Evolutionary conservation across 2,888 invertebrate genomes (phyloP).

Genomic region (Tachystola acroxantha): DNA sequence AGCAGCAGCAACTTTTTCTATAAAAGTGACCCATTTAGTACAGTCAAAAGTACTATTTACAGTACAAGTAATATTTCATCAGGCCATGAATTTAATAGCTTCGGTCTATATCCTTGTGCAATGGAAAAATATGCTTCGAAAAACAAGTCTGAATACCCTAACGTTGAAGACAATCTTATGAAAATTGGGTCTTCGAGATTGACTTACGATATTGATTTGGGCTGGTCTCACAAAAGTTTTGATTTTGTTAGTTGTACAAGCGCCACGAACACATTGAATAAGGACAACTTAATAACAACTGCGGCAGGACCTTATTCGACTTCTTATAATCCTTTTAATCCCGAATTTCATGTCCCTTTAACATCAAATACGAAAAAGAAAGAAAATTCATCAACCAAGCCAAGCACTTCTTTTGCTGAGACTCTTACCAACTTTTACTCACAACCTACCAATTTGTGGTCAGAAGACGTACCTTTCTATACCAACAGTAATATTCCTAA

Average conservation of each 20-base stretch:
- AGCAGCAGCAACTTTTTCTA: slow-evolving; percentile 60
- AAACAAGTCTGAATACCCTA: slow-evolving; percentile 58
- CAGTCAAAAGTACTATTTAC: slow-evolving; percentile 61
- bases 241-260: slow-evolving; percentile 66
- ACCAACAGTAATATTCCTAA: slow-evolving; percentile 51
- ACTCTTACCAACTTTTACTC: slow-evolving; percentile 66
- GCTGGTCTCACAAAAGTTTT: slow-evolving; percentile 71
- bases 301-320: slow-evolving; percentile 51
- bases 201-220: slow-evolving; percentile 69
- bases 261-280: slow-evolving; percentile 48
- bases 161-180: slow-evolving; percentile 67
- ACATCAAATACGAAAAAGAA: slow-evolving; percentile 55
- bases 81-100: slow-evolving; percentile 62
- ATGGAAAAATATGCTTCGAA: slow-evolving; percentile 67
- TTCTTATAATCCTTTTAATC: slow-evolving; percentile 66
- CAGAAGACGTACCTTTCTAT: slow-evolving; percentile 65
- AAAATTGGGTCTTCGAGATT: slow-evolving; percentile 66
- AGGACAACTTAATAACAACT: slow-evolving; percentile 58
- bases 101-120: slow-evolving; percentile 68
- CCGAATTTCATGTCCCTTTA: slow-evolving; percentile 66
- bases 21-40: slow-evolving; percentile 61
- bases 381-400: slow-evolving; percentile 44
- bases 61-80: slow-evolving; percentile 67
- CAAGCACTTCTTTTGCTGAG: slow-evolving; percentile 53
- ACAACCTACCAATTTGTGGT: slow-evolving; percentile 61